Conservation (phyloP, 2,888 invertebrate species). For the Azorinus chamasolen region DNA sequence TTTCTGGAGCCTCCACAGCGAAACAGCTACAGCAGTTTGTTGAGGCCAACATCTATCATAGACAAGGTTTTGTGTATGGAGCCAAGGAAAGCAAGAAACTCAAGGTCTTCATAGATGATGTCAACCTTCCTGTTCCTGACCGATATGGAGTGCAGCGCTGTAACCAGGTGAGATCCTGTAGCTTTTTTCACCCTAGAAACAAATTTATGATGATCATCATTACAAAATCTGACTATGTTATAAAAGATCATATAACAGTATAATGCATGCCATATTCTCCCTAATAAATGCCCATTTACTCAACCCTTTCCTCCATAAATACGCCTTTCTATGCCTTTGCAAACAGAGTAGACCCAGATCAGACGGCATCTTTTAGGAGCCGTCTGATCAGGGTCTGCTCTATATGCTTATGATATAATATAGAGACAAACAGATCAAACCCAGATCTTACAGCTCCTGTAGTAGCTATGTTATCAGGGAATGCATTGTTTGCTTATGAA, state of each 20-base stretch:
- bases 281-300: too few species aligned
- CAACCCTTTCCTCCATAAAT: too few species aligned
- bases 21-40: conserved; percentile 85
- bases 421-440: too few species aligned
- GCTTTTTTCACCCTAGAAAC: not conserved
- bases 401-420: not conserved
- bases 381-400: too few species aligned
- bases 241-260: not conserved
- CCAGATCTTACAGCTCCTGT: too few species aligned
- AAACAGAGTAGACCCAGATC: too few species aligned
- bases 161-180: conserved; percentile 81
- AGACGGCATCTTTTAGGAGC: too few species aligned
- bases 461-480: too few species aligned
- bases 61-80: conserved; percentile 87
- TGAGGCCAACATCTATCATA: conserved; percentile 85
- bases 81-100: conserved; percentile 85
- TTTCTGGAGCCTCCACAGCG: conserved; percentile 84
- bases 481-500: too few species aligned
- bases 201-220: not conserved
- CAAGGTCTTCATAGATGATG: conserved; percentile 86
- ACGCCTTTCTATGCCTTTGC: too few species aligned
- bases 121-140: conserved; percentile 84
- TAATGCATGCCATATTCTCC: too few species aligned
- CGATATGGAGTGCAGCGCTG: conserved; percentile 82
- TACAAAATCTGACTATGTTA: not conserved